Evolutionary conservation across 1,140 invertebrate species (phyloP), one percentile per base, ranked within the genome.

Genomic region (Aphidius ervi): DNA sequence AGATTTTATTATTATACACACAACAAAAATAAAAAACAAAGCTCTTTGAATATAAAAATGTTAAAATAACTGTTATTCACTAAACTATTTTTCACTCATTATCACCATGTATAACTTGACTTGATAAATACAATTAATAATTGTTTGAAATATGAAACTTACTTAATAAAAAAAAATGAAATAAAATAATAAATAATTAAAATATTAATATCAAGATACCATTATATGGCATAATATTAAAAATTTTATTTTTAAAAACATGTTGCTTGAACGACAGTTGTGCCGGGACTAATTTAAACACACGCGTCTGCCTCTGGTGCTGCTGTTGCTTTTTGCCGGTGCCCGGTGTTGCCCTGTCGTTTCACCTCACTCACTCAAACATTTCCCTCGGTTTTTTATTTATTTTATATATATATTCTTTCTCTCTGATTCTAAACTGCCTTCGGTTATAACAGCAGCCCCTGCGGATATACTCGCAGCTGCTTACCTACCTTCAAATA

Each of bases 281-380:
- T 67, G 74, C 70, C 74, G 72, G 74, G 71, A 79, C 78, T 80
- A 78, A 79, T 79, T 80, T 71, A 70, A 71, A 65, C 78, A 31
- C 23, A 84, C 68, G 71, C 82, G 60, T 70, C 69, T 53, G 74
- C 75, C 39, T 69, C 74, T 56, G 77, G 74, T 23, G 64, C 68
- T 77, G 75, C 40, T 59, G 67, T 84, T 66, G 62, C 63, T 45
- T 54, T 16, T 48, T 42, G 46, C 50, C 37, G 61, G 20, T 62
- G 37, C n/a, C 40, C n/a, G 31, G 39, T 49, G 40, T 54, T 39
- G 39, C 9, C 39, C 47, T 52, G 16, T 56, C 4, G 23, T 31
- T 48, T 46, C 40, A n/a, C 40, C 41, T 10, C n/a, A 61, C n/a
- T 56, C 41, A 9, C 16, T 37, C 40, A 7, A 5, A 37, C 7